These are phyloP conservation scores for Distichodus sexfasciatus DNA, from an alignment of 2,797 vertebrate genomes.

Conservation along the genomic window DNA sequence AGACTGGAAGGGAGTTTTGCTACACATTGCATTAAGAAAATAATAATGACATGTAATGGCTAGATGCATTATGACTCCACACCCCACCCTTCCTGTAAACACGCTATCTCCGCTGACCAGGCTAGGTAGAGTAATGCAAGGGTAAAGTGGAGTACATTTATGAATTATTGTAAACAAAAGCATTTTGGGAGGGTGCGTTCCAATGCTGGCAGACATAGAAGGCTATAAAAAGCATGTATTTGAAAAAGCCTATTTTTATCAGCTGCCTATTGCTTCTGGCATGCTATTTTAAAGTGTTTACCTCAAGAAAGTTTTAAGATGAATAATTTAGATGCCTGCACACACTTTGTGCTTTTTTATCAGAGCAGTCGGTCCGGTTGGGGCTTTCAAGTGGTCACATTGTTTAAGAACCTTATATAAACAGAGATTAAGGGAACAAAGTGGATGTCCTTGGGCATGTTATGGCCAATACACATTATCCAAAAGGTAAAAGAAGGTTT, in stretches of 20 bases:
- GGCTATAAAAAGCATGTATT: background rate
- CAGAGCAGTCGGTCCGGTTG: background rate
- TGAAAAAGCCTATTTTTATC: background rate
- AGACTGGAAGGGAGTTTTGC: constrained; percentile 1
- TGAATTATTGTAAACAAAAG: constrained; percentile 37
- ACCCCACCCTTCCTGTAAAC: constrained; percentile 21
- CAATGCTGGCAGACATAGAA: constrained; percentile 2
- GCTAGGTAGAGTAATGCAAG: background rate
- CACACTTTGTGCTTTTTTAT: no score
- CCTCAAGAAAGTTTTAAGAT: constrained; percentile 4
- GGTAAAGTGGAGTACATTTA: constrained; percentile 35
- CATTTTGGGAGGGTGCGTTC: constrained; percentile 10
- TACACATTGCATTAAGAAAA: constrained; percentile 21
- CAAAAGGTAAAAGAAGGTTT: no score
- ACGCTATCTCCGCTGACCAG: constrained; percentile 21
- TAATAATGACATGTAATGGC: constrained; percentile 26
- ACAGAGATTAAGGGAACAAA: background rate
- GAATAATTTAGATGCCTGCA: constrained; percentile 18
- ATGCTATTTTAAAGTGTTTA: background rate
- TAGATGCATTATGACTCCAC: constrained; percentile 17
- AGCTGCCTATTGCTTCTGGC: background rate
- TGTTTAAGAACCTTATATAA: constrained; percentile 4
- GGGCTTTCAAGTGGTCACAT: constrained; percentile 9
- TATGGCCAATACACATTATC: no score
- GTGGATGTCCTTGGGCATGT: background rate